A percentile compares a stretch with the other conserved stretches of the same genome.
phyloP scores from a whole-genome alignment of 2,888 invertebrate genomes.

The Encarsia formosa region DNA sequence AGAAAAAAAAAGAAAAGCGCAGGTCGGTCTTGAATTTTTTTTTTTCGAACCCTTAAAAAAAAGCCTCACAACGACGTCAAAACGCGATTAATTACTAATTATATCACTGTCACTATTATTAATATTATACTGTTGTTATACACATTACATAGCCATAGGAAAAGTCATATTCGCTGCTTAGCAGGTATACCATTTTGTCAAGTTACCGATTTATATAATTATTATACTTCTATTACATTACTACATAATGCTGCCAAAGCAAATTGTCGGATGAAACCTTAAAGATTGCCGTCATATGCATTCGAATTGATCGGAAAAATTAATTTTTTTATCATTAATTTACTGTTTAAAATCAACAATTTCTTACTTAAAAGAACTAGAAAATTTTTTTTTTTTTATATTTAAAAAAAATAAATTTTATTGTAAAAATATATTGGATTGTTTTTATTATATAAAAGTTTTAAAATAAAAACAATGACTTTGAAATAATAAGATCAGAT shows the following conservation, averaged over 20 bases:
- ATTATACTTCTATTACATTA: constrained; percentile 30
- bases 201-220: constrained; percentile 32
- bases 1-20: background rate
- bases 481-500: no score
- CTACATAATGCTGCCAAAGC: constrained; percentile 29
- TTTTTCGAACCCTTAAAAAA: constrained; percentile 18
- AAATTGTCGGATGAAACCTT: constrained; percentile 22
- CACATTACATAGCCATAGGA: constrained; percentile 18
- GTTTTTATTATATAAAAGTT: no score
- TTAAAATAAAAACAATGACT: no score
- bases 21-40: constrained; percentile 5
- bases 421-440: no score
- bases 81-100: constrained; percentile 17
- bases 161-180: constrained; percentile 23
- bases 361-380: no score
- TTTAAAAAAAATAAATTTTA: no score
- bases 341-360: no score
- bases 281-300: background rate
- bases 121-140: constrained; percentile 9
- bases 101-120: constrained; percentile 4
- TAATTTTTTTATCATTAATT: no score
- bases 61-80: constrained; percentile 19
- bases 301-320: no score
- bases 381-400: no score
- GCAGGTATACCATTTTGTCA: constrained; percentile 20